phyloP scores from a whole-genome alignment of 1,140 invertebrate genomes.

The Papilio glaucus region DNA sequence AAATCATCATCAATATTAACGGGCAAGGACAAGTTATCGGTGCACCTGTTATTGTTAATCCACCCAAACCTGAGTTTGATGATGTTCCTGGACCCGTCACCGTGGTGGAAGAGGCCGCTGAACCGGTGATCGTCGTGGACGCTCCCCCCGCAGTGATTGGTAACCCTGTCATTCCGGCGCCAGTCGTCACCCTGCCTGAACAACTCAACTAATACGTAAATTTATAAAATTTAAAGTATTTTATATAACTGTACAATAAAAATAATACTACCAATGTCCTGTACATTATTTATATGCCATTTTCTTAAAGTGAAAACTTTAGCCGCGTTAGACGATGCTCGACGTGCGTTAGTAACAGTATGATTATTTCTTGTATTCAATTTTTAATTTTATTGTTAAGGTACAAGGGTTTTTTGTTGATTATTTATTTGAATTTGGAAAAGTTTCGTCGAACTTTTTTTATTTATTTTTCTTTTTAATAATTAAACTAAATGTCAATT shows the following conservation, averaged over 20 bases:
- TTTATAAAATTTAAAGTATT: background rate
- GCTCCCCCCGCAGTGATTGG: slow-evolving; percentile 16
- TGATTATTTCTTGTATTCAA: too few relatives aligned
- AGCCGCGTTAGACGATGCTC: too few relatives aligned
- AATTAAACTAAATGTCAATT: too few relatives aligned
- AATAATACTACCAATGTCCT: too few relatives aligned
- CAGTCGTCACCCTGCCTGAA: slow-evolving; percentile 5
- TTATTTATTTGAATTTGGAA: too few relatives aligned
- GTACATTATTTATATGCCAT: too few relatives aligned
- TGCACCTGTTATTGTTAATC: slow-evolving; percentile 26
- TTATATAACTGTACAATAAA: background rate
- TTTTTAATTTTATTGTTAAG: too few relatives aligned
- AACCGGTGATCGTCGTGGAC: slow-evolving; percentile 18
- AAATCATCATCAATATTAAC: slow-evolving; percentile 52
- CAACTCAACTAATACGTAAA: slow-evolving; percentile 14
- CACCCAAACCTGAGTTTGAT: slow-evolving; percentile 26
- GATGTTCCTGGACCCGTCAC: slow-evolving; percentile 1
- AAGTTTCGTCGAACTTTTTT: too few relatives aligned
- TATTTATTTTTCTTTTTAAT: too few relatives aligned
- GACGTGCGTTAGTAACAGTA: too few relatives aligned
- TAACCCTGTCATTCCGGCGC: slow-evolving; percentile 9
- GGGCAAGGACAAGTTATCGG: slow-evolving; percentile 25
- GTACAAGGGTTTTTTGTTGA: too few relatives aligned
- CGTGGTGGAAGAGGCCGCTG: background rate
- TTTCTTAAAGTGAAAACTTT: too few relatives aligned